Conservation (phyloP, 2,113 vertebrate species). For the Hemibagrus wyckioides region DNA sequence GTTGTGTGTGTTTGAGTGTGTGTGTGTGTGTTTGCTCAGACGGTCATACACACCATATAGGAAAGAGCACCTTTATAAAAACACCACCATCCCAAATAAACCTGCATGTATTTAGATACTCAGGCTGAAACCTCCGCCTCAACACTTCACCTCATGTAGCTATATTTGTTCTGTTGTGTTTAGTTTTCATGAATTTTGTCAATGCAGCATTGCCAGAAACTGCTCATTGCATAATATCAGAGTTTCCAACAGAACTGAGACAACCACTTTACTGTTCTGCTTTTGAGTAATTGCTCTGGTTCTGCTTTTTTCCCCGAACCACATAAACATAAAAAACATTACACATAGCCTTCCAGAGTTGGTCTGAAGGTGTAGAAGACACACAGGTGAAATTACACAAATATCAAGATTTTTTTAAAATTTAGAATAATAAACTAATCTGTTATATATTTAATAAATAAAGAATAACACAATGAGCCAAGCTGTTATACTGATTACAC, state of each 20-base stretch:
- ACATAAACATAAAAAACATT: not conserved
- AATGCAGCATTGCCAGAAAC: not conserved
- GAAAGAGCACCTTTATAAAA: not conserved
- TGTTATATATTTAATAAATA: not conserved
- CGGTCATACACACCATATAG: not conserved
- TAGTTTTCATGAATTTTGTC: not conserved
- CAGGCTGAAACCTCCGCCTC: not conserved
- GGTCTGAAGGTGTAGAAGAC: not conserved
- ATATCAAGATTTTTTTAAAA: not conserved
- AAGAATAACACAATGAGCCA: not conserved
- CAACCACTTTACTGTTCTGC: not conserved
- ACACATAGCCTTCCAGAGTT: not conserved
- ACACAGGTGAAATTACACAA: not conserved
- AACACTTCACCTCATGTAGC: too few species aligned
- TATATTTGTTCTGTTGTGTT: conserved; percentile 4
- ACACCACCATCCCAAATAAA: not conserved
- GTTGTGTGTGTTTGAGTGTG: not conserved
- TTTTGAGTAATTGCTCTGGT: conserved; percentile 12
- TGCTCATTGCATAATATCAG: not conserved
- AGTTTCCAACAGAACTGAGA: conserved; percentile 33
- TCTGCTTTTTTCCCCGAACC: not conserved
- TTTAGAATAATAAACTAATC: not conserved
- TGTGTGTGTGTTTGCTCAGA: not conserved
- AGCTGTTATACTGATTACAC: not conserved
- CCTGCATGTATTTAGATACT: not conserved